Conservation (phyloP, 2,797 vertebrate genomes). For the Mallotus villosus region DNA sequence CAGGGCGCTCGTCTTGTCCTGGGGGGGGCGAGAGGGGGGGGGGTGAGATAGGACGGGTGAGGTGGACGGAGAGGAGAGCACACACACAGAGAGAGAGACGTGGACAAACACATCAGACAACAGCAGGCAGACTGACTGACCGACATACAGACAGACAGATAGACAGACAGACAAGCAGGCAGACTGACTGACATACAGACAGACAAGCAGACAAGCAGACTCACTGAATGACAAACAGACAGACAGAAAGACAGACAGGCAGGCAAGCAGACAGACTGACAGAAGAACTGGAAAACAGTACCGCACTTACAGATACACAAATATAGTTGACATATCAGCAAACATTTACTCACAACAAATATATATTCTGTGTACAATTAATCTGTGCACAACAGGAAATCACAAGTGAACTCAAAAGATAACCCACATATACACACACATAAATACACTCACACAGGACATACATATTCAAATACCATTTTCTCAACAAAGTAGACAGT, state of each 20-base stretch:
- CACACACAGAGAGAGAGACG: not conserved
- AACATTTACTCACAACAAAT: not conserved
- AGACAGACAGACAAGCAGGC: not conserved
- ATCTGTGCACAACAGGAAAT: too few species aligned
- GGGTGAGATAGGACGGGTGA: slow-evolving; percentile 17
- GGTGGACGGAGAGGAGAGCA: slow-evolving; percentile 18
- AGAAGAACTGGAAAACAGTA: slow-evolving; percentile 1
- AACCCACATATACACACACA: slow-evolving; percentile 11
- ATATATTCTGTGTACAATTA: too few species aligned
- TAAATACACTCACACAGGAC: not conserved
- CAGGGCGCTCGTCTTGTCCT: slow-evolving; percentile 99
- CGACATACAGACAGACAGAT: not conserved
- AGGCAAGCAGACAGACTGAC: not conserved
- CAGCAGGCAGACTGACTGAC: slow-evolving; percentile 2
- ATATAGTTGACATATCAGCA: not conserved
- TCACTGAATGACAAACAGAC: not conserved
- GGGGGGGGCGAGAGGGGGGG: slow-evolving; percentile 30
- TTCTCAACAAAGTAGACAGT: not conserved
- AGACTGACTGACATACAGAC: not conserved
- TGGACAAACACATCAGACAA: not conserved
- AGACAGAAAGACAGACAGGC: slow-evolving; percentile 6
- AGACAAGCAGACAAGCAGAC: not conserved
- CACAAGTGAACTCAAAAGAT: not conserved
- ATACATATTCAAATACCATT: not conserved
- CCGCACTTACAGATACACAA: not conserved